Base-by-base conservation (phyloP, 1,140 invertebrate genomes). In the Rhopalosiphum padi region DNA sequence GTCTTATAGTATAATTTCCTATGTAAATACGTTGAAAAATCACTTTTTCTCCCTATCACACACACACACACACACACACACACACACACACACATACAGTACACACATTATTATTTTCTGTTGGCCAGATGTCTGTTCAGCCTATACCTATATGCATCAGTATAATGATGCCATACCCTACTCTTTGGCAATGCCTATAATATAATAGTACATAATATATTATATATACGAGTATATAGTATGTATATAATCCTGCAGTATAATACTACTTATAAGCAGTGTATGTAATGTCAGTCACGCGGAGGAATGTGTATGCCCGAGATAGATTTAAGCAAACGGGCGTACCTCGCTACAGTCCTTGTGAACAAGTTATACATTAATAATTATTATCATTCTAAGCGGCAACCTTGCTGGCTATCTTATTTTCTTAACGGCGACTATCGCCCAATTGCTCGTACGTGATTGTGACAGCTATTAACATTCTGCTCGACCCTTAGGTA, bases 351-450 rank as follows among this genome's bases (percentile, higher is more conserved):
- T 82, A 43, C 30, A 82, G 90, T 91, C 90, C 90, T 91, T 91
- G 90, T 82, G 30, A n/a, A 46, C 60, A 82, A 43, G 60, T 82
- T 82, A 82, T 46, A 88, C 87, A 53, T 88, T 88, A 88, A 88
- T 88, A 48, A 88, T 90, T 46, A 90, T 90, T 82, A 93, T 60
- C 68, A 43, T 93, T 87, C 48, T 93, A 55, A 11, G 37, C 37
- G 53, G 30, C 68, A 91, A 91, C 90, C 90, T 91, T 91, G 90
- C 23, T 21, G 41, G 43, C 90, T 82, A 48, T 82, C 25, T 43
- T 46, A 86, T 41, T 77, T 41, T 77, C 35, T 43, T 77, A 77
- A 77, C 35, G 22, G 35, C 23, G 60, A 77, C 55, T 68, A 15
- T 0, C 23, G n/a, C 37, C 37, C 37, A 25, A 8, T 41, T 37